Base-by-base conservation (phyloP, 1,140 invertebrate genomes). In the Colletes gigas region DNA sequence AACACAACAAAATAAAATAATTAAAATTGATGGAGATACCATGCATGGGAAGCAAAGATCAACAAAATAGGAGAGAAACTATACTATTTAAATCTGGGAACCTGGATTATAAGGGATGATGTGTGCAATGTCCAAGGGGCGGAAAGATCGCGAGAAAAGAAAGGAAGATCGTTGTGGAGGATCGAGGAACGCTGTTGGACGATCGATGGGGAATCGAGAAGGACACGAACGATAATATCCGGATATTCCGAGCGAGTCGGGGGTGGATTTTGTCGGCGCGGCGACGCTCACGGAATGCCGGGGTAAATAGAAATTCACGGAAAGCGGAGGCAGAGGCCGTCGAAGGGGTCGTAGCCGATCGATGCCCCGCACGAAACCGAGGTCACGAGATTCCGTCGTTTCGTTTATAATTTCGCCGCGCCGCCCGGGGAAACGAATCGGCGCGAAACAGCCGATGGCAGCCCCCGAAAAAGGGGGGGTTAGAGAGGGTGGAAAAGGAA, bases 341-440 rank as follows among this genome's bases (percentile, higher is more conserved):
- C 79, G 69, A 72, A 69, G 79, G 71, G 63, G 62, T 66, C 83
- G 62, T 30, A 39, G 54, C 17, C 83, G 84, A 86, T 86, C 84
- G 84, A 86, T 86, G 84, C 59, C 17, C 57, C 21, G 81, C 83
- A 65, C 84, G 83, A 76, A 86, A 83, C 75, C 47, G 83, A 73
- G 80, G 83, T 86, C 84, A 85, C 84, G 83, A 86, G 84, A 77
- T 85, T 79, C 84, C 71, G 83, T 86, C 84, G 84, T 86, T 86
- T 85, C 83, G 84, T 83, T 75, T 83, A 85, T 85, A 86, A 86
- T 86, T 86, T 86, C 78, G 65, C 65, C 69, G 59, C 76, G 72
- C 78, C 65, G 66, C 72, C 83, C 62, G 55, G 74, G 80, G 83
- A 86, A 85, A 79, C 72, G 75, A 85, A 86, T 85, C 80, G 84